These are phyloP conservation scores for Galeruca laticollis DNA, from an alignment of 2,888 invertebrate species.

Conservation along the genomic window DNA sequence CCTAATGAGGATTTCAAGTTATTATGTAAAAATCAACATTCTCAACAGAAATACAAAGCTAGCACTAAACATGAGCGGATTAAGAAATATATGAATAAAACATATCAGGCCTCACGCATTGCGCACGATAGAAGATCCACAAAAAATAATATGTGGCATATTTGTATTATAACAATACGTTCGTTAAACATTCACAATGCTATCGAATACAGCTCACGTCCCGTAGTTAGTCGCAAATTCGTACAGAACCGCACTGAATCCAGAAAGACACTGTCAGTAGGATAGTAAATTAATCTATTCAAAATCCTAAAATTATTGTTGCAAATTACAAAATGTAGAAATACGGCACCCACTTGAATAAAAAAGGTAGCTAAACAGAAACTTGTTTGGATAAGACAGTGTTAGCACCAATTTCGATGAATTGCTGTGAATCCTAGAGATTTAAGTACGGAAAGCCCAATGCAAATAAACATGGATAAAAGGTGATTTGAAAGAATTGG, in stretches of 20 bases:
- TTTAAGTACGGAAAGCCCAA: too few relatives aligned
- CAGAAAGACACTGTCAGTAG: background rate
- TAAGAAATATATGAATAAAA: slow-evolving; percentile 55
- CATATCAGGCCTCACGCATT: slow-evolving; percentile 56
- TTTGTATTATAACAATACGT: slow-evolving; percentile 64
- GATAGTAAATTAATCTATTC: too few relatives aligned
- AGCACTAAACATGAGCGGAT: slow-evolving; percentile 39
- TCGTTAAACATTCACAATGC: slow-evolving; percentile 61
- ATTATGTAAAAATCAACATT: slow-evolving; percentile 31
- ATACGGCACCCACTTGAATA: too few relatives aligned
- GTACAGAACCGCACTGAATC: slow-evolving; percentile 43
- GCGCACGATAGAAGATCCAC: slow-evolving; percentile 47
- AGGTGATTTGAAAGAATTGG: too few relatives aligned
- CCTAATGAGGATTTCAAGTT: slow-evolving; percentile 30
- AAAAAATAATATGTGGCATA: slow-evolving; percentile 63
- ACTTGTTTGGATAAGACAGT: too few relatives aligned
- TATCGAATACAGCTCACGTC: slow-evolving; percentile 62
- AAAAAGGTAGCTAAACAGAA: too few relatives aligned
- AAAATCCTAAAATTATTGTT: too few relatives aligned
- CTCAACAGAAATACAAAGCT: slow-evolving; percentile 24
- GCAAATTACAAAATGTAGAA: too few relatives aligned
- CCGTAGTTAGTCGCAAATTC: slow-evolving; percentile 63
- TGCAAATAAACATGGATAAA: too few relatives aligned
- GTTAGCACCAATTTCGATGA: too few relatives aligned
- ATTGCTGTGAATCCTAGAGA: too few relatives aligned